phyloP scores from a whole-genome alignment of 2,888 invertebrate genomes.

The Spisula solida region DNA sequence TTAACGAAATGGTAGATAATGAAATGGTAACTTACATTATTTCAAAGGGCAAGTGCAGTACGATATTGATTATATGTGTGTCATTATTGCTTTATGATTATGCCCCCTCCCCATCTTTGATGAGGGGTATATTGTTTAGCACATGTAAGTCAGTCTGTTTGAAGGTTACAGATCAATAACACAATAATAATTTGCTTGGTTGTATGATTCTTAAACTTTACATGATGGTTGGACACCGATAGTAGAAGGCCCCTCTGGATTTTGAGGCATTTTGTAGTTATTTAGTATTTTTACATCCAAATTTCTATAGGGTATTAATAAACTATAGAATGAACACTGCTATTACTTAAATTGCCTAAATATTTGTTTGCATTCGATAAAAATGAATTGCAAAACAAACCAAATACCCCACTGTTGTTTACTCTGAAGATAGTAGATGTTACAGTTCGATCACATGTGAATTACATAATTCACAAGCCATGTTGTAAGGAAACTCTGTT shows the following conservation, averaged over 20 bases:
- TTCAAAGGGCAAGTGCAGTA: neutral
- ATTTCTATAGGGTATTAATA: too few species aligned
- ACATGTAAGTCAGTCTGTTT: neutral
- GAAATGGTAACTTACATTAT: neutral
- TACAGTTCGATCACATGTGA: too few species aligned
- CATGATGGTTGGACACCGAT: neutral
- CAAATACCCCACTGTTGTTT: too few species aligned
- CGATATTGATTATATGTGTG: neutral
- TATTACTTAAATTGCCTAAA: too few species aligned
- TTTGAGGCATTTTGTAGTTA: neutral
- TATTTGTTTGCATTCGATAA: too few species aligned
- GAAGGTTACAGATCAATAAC: neutral
- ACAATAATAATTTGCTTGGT: neutral
- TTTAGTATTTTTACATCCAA: too few species aligned
- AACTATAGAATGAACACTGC: too few species aligned
- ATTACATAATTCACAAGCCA: too few species aligned
- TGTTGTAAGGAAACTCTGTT: too few species aligned
- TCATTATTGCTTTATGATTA: neutral
- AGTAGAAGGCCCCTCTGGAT: neutral
- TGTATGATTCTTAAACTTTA: neutral
- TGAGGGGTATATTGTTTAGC: neutral
- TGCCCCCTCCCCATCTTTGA: neutral
- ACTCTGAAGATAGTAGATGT: too few species aligned
- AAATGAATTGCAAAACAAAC: too few species aligned
- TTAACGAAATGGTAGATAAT: too few species aligned